A percentile compares a stretch with the other conserved stretches of the same genome.
Evolutionary conservation across 2,113 vertebrate genomes (phyloP).

Genomic region (Copsychus sechellarum): DNA sequence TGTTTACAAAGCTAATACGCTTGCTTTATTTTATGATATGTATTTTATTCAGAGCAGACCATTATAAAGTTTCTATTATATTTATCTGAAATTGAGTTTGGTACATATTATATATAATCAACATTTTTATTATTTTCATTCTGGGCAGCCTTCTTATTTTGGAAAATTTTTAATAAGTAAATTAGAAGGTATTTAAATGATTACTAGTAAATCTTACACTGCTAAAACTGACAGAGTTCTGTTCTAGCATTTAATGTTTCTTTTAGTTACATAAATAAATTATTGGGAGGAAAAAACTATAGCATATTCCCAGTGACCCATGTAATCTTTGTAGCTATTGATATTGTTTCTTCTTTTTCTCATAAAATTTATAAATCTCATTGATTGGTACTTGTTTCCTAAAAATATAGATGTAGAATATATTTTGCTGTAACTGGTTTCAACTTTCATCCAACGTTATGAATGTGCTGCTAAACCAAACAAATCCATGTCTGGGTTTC

Average conservation of each 20-base stretch:
- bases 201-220: background rate
- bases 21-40: background rate
- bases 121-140: background rate
- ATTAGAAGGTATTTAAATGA: background rate
- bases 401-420: background rate
- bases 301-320: background rate
- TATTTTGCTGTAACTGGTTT: background rate
- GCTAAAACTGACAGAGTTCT: background rate
- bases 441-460: background rate
- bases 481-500: background rate
- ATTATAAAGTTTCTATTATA: background rate
- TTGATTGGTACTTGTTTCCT: background rate
- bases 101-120: background rate
- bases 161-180: background rate
- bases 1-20: background rate
- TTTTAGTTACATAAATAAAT: background rate
- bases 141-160: background rate
- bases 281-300: background rate
- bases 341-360: background rate
- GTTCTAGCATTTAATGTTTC: background rate
- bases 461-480: background rate
- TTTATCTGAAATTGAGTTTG: background rate
- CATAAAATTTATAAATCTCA: background rate
- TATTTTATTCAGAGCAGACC: background rate
- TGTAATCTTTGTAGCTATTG: background rate